Base-by-base conservation (phyloP, 2,113 vertebrate genomes). In the Rhinolophus ferrumequinum region DNA sequence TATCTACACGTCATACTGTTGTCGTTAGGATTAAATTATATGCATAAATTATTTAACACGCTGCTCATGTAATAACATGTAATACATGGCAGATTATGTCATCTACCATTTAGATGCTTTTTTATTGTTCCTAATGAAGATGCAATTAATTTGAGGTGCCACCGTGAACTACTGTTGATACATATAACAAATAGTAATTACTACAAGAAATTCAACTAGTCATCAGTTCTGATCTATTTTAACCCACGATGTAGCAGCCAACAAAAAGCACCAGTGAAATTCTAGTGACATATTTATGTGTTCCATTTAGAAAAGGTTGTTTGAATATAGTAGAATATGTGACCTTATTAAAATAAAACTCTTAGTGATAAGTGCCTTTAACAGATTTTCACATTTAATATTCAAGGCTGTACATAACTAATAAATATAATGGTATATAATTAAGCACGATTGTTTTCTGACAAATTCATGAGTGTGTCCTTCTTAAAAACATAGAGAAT, bases 351-450 rank as follows among this genome's bases (percentile, higher is more conserved):
- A 91, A 95, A 93, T 83, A 96, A 97, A 95, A 96, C 50, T 82
- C 14, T 62, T 58, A 95, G 75, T 5, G 19, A 89, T 41, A 83
- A 33, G 7, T 95, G 21, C 28, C 44, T 97, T 94, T 52, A 83
- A 85, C 66, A 94, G 52, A 50, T 88, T 76, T 90, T 94, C 62
- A 90, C 30, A 93, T 97, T 97, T 95, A 95, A 84, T 91, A 90
- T n/a, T 88, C 28, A 79, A 92, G 18, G 38, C 38, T 77, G 33
- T 2, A 90, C 33, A 85, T 80, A 93, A 83, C 33, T 87, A 87
- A 77, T 66, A 58, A 87, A 77, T 66, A 58, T 35, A 72, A 76
- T 54, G 35, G 87, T 13, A 88, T 76, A 58, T 79, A 92, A 88
- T 70, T 83, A 70, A 93, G 54, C 26, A 84, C 22, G 38, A 69